These are phyloP conservation scores for Polyommatus iphigenia DNA, from an alignment of 2,888 invertebrate species.

Conservation along the genomic window DNA sequence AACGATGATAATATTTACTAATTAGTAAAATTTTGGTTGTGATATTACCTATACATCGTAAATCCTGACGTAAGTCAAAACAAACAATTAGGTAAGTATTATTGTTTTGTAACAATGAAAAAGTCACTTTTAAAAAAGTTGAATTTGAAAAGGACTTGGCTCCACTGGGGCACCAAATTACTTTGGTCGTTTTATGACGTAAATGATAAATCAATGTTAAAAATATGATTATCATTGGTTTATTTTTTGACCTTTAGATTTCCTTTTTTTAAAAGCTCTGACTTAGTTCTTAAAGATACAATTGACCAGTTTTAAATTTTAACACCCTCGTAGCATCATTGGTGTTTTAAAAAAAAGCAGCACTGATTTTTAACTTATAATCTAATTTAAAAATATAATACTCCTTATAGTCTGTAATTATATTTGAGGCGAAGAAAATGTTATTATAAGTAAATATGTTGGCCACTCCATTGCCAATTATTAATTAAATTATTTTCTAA, in stretches of 20 bases:
- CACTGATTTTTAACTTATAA: not conserved
- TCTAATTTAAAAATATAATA: not conserved
- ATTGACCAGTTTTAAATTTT: not conserved
- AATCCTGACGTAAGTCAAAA: not conserved
- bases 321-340: not conserved
- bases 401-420: not conserved
- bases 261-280: not conserved
- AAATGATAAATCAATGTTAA: not conserved
- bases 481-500: not conserved
- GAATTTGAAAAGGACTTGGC: not conserved
- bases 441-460: not conserved
- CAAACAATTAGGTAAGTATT: not conserved
- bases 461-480: not conserved
- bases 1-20: not conserved
- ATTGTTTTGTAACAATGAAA: not conserved
- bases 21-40: conserved; percentile 27
- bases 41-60: conserved; percentile 15
- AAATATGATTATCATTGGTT: not conserved
- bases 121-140: not conserved
- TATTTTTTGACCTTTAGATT: not conserved
- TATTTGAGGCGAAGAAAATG: not conserved
- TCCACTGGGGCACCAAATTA: not conserved
- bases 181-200: not conserved
- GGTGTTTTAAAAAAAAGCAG: not conserved
- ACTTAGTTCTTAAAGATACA: not conserved